Evolutionary conservation across 2,113 vertebrate species (phyloP), one percentile per base, ranked within the genome.

Genomic region (Pseudorasbora parva): DNA sequence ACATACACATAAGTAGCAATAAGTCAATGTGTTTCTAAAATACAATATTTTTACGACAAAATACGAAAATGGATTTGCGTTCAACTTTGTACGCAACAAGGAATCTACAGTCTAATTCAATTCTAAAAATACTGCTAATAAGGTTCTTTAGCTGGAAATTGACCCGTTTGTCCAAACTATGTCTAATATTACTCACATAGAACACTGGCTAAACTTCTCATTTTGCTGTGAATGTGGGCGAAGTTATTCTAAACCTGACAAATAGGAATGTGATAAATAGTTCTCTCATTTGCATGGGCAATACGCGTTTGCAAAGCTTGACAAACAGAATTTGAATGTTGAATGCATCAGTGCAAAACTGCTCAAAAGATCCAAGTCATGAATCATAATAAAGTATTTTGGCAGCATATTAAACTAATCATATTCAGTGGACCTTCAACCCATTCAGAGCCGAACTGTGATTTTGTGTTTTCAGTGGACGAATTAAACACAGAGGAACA

Each of bases 331-430:
- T 51, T 51, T 74, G 74, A 76, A 76, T 76, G 27, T 14, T 57
- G n/a, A n/a, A n/a, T n/a, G 74, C 17, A 76, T 76, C 19, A 76
- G 37, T 76, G 74, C 74, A 76, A 76, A 56, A 21, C 30, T 21
- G 27, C 25, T 8, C 17, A 56, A 33, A 11, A 30, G 49, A 21
- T 56, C 30, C 27, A 54, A 49, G 25, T 37, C 27, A 57, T 33
- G 30, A 54, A 37, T 76, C 73, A 76, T 76, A 19, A 57, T 45
- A 23, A 72, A 27, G 15, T 54, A 10, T 33, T 75, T 54, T 54
- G 25, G 8, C 25, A 51, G 23, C 73, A 57, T 12, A 47, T 25
- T 1, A 25, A 73, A 49, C 71, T 4, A 73, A 49, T 49, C 71
- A 17, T 73, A 25, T 23, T 49, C 23, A 45, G 71, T 25, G 5